Percentiles rank a stretch among this genome's conserved stretches.
Conservation (phyloP, 1,140 invertebrate species). For the Eriosoma lanigerum region DNA sequence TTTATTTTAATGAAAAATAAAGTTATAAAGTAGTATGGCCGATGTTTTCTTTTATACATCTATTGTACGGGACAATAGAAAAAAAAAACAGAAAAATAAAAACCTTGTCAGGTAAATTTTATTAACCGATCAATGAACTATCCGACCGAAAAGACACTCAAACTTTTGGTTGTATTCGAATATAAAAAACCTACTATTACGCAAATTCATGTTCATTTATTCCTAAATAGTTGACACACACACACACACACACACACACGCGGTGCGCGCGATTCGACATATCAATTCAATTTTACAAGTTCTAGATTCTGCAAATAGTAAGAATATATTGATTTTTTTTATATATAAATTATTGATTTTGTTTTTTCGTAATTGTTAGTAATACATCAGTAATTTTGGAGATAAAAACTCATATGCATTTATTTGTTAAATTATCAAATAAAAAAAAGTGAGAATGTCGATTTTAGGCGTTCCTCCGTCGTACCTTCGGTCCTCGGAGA, state of each 20-base stretch:
- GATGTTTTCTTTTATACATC: neutral
- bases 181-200: neutral
- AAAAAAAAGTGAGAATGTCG: too few species aligned
- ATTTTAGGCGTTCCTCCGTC: too few species aligned
- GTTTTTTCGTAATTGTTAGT: too few species aligned
- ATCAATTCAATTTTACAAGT: neutral
- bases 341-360: too few species aligned
- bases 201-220: neutral
- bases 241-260: neutral
- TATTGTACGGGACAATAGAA: slow-evolving; percentile 1
- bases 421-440: too few species aligned
- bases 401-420: too few species aligned
- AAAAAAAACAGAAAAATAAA: slow-evolving; percentile 9
- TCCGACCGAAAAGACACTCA: neutral
- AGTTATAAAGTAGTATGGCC: neutral
- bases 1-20: neutral
- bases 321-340: too few species aligned
- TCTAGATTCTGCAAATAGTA: too few species aligned
- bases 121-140: slow-evolving; percentile 21
- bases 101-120: slow-evolving; percentile 35
- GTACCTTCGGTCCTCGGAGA: too few species aligned
- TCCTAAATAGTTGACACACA: neutral
- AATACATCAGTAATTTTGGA: too few species aligned
- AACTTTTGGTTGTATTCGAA: neutral
- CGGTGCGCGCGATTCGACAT: neutral